Base-by-base conservation (phyloP, 1,140 invertebrate genomes). In the Drosophila athabasca region DNA sequence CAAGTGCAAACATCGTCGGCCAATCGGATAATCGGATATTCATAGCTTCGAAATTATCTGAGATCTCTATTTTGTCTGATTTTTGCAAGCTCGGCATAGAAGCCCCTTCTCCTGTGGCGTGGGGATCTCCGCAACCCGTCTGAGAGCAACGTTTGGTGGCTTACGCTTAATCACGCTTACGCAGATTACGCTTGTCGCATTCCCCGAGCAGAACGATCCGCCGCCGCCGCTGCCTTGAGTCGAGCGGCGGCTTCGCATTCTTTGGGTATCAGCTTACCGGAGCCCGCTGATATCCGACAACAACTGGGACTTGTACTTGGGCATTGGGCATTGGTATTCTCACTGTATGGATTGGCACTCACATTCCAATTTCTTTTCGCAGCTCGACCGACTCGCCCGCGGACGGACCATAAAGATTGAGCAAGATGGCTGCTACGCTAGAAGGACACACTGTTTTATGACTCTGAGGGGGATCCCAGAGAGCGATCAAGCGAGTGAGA, bases 361-460 rank as follows among this genome's bases (percentile, higher is more conserved):
- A 54, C 35, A 57, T 65, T 71, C n/a, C 48, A 13, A 69, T 76
- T 70, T 59, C 13, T 46, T 50, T 64, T 57, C 17, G 48, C 77
- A 82, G 80, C 26, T 45, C 44, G 49, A 49, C 26, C 31, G 29
- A 26, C 31, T 69, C 45, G 64, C 31, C 8, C 31, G 65, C 57
- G 43, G 51, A 58, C 41, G 11, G 35, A 39, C 51, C 39, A 43
- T 57, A 70, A 67, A 70, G 79, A 87, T 82, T 78, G 69, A 88
- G 70, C 55, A 76, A 77, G 67, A 85, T 85, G 82, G 74, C 83
- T 50, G 57, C 44, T 43, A 70, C 44, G 50, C 17, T 54, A 35
- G 26, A 19, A 48, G 45, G 48, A 54, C 52, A 50, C 62, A 45
- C 59, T 52, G 69, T 78, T 82, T 85, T 85, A 85, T 85, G 82